Percentiles rank a stretch among this genome's conserved stretches.
phyloP scores from a whole-genome alignment of 2,888 invertebrate species.

The Cheilosia impressa region DNA sequence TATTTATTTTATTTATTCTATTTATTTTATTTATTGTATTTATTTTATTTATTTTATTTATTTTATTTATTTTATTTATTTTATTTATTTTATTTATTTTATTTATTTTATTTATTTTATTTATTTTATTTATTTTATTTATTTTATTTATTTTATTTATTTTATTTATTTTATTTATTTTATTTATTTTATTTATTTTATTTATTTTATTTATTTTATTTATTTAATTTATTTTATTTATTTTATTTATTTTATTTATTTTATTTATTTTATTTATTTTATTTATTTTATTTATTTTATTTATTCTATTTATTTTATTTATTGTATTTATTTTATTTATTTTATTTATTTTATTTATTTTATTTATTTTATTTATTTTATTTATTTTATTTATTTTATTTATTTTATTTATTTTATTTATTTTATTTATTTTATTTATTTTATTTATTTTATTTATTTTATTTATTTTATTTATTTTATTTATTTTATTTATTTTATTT shows the following conservation, averaged over 20 bases:
- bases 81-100: slow-evolving; percentile 1
- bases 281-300: background rate
- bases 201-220: background rate
- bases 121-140: background rate
- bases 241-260: slow-evolving; percentile 2
- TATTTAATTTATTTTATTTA: background rate
- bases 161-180: background rate
- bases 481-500: background rate
- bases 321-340: background rate
- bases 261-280: background rate
- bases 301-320: background rate
- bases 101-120: slow-evolving; percentile 1
- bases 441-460: background rate
- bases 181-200: background rate
- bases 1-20: background rate
- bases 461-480: background rate
- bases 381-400: background rate
- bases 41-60: background rate
- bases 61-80: background rate
- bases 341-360: background rate
- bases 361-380: background rate
- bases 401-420: background rate
- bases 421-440: background rate
- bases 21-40: background rate
- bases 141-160: background rate